phyloP scores from a whole-genome alignment of 35 echinoderm and acorn worm species.

The Ptychodera flava region DNA sequence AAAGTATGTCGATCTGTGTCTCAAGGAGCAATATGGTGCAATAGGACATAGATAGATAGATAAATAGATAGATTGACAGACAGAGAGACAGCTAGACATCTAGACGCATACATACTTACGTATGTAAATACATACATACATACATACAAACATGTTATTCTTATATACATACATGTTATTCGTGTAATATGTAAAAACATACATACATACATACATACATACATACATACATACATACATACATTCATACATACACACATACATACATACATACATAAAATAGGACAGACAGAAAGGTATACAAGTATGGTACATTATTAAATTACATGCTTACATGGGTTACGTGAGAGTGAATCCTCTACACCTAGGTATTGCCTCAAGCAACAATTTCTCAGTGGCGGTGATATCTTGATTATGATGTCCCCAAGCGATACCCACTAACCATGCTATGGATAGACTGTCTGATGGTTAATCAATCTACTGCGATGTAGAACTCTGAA shows the following conservation, averaged over 20 bases:
- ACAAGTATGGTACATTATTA: too few relatives aligned
- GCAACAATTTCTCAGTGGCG: too few relatives aligned
- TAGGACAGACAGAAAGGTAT: background rate
- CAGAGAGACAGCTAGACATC: background rate
- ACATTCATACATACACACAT: background rate
- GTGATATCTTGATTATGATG: too few relatives aligned
- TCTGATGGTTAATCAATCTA: too few relatives aligned
- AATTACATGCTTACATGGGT: background rate
- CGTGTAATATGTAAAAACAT: too few relatives aligned
- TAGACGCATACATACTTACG: background rate
- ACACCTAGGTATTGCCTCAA: too few relatives aligned
- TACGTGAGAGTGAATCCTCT: background rate
- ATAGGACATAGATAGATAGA: too few relatives aligned
- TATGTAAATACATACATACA: background rate
- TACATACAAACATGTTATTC: background rate
- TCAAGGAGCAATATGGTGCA: too few relatives aligned
- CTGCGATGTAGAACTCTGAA: too few relatives aligned
- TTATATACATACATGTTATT: background rate
- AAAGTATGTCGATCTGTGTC: too few relatives aligned
- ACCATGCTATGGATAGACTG: too few relatives aligned
- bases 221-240: background rate
- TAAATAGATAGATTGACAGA: background rate
- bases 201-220: background rate
- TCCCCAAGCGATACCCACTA: too few relatives aligned
- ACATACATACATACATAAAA: background rate